Evolutionary conservation across 2,113 vertebrate species (phyloP), one percentile per base, ranked within the genome.

Genomic region (Prolemur simus): DNA sequence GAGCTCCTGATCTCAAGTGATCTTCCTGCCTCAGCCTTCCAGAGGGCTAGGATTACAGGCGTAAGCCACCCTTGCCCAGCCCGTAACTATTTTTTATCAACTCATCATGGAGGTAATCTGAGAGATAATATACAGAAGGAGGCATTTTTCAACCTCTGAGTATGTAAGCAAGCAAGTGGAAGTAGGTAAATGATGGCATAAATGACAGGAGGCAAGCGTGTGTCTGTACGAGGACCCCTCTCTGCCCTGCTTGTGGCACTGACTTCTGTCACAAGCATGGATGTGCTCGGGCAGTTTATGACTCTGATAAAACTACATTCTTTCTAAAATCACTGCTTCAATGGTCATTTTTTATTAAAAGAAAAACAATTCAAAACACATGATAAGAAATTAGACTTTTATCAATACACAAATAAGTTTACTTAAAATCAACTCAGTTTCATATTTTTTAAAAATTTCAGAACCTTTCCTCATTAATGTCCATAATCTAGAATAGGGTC

Each of bases 401-500:
- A 94, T 94, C 95, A 95, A 81, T 93, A 97, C 89, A 97, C 88
- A 97, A 97, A 91, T 92, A 97, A 94, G 54, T 96, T 97, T 93
- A 94, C 85, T 94, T 98, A 97, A 93, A 97, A 97, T 63, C 3
- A 18, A 60, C 7, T 89, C 78, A 87, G 58, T 95, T 54, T 58
- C 74, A 52, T 91, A 91, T 86, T 94, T 94, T 66, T 91, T n/a
- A 37, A 77, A 87, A 23, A 68, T 56, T 92, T 86, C 27, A 80
- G 54, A 78, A 87, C 54, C 76, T 90, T 80, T 49, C 39, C 54
- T 84, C 23, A 1, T 0, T 76, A 91, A 47, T 8, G 89, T 88
- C 94, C 94, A 93, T 11, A 63, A 3, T 47, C 47, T 42, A 47
- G 56, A 63, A 71, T 1, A 74, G 52, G 60, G 49, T 42, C 21